A percentile compares a stretch with the other conserved stretches of the same genome.
These are phyloP conservation scores for Drosophila mayaguana DNA, from an alignment of 2,888 invertebrate genomes.

Conservation along the genomic window DNA sequence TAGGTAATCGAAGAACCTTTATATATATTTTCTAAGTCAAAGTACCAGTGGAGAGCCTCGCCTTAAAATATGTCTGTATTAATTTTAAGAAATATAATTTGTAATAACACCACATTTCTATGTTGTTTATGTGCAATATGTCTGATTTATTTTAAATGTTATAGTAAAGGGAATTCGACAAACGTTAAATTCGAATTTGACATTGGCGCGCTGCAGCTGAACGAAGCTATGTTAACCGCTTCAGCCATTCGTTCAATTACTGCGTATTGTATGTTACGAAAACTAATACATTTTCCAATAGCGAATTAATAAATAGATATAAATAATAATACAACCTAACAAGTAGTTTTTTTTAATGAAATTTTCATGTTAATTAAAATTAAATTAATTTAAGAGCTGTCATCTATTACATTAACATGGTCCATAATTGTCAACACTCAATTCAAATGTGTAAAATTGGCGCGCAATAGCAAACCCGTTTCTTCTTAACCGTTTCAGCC, in stretches of 20 bases:
- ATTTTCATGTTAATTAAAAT: background rate
- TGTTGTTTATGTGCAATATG: background rate
- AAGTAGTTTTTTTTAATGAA: background rate
- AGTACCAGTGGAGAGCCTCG: constrained; percentile 11
- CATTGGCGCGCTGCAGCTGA: background rate
- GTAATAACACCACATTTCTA: background rate
- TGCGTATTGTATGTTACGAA: background rate
- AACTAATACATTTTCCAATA: background rate
- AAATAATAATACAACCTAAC: background rate
- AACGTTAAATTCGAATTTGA: background rate
- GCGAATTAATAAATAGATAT: constrained; percentile 11
- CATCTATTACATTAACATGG: background rate
- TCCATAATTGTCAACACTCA: background rate
- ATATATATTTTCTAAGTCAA: constrained; percentile 2
- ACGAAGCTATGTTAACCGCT: background rate
- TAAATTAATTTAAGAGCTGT: constrained; percentile 8
- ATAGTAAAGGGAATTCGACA: too few species aligned
- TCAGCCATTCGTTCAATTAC: background rate
- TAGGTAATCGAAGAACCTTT: constrained; percentile 10
- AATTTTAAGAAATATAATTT: constrained; percentile 2
- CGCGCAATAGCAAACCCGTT: constrained; percentile 26
- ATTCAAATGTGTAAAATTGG: constrained; percentile 8
- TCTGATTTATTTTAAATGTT: background rate
- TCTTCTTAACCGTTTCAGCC: constrained; percentile 41
- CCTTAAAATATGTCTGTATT: background rate